Evolutionary conservation across 2,888 invertebrate species (phyloP).

Genomic region (Apotomis turbidana): DNA sequence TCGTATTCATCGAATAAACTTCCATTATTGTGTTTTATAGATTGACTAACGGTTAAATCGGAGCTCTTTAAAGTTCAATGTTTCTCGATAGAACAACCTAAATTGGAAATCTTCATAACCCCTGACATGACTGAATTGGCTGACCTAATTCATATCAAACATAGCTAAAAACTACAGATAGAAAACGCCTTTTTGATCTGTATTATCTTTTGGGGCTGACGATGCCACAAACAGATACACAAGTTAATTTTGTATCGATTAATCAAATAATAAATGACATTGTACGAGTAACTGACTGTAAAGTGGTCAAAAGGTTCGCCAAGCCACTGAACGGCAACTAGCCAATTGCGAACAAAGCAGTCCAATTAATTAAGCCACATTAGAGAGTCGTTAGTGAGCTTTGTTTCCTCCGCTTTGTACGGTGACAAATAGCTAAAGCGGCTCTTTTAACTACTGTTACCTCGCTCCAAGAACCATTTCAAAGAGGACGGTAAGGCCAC

Average conservation of each 20-base stretch:
- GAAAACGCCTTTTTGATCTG: too few species aligned
- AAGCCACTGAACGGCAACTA: constrained; percentile 51
- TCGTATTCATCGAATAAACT: not conserved
- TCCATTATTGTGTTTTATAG: not conserved
- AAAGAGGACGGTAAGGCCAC: constrained; percentile 61
- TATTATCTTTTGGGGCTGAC: too few species aligned
- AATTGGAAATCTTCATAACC: too few species aligned
- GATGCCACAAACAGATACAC: too few species aligned
- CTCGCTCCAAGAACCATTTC: constrained; percentile 54
- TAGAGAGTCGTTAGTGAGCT: constrained; percentile 67
- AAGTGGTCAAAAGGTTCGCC: constrained; percentile 51
- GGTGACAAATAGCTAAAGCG: constrained; percentile 68
- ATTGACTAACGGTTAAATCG: not conserved
- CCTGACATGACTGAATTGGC: too few species aligned
- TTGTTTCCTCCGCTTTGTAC: constrained; percentile 71
- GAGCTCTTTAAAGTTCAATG: not conserved
- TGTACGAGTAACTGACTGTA: not conserved
- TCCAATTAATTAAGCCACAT: constrained; percentile 74
- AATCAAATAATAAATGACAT: too few species aligned
- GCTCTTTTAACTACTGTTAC: constrained; percentile 59
- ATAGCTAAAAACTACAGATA: too few species aligned
- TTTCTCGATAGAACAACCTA: not conserved
- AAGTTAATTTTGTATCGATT: too few species aligned
- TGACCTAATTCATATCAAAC: too few species aligned
- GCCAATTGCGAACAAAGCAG: constrained; percentile 67